Conservation (phyloP, 2,113 vertebrate species). For the Symphodus melops region DNA sequence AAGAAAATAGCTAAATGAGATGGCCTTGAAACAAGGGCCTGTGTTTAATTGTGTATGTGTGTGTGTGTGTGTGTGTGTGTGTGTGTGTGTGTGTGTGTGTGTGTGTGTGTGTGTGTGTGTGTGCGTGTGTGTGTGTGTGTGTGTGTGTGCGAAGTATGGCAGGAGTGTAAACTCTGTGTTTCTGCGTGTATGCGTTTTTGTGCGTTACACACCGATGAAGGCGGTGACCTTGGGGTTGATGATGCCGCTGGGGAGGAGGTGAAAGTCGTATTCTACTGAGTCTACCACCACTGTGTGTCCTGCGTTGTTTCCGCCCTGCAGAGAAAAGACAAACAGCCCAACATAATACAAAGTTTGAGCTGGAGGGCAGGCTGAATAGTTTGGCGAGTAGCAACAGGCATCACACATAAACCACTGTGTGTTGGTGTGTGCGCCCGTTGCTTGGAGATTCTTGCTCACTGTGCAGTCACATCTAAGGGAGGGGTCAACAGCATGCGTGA, state of each 20-base stretch:
- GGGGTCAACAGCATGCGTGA: not conserved
- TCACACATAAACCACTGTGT: constrained; percentile 10
- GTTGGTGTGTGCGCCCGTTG: constrained; percentile 17
- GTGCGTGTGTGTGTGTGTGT: too few species aligned
- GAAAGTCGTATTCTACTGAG: constrained; percentile 98
- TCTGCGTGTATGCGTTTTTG: not conserved
- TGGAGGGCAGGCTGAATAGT: constrained; percentile 36
- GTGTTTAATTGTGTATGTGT: not conserved
- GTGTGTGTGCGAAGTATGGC: not conserved
- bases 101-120: too few species aligned
- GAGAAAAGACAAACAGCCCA: constrained; percentile 25
- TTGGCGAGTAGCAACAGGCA: constrained; percentile 54
- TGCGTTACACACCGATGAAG: constrained; percentile 92
- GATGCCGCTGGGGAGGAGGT: constrained; percentile 98
- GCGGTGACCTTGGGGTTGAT: constrained; percentile 98
- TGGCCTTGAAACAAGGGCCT: not conserved
- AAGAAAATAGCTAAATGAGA: not conserved
- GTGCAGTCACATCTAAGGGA: not conserved
- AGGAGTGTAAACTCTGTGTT: not conserved
- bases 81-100: too few species aligned
- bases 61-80: too few species aligned
- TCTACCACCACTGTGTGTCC: constrained; percentile 98
- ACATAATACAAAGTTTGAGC: constrained; percentile 6
- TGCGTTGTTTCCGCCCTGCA: constrained; percentile 97
- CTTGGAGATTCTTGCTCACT: constrained; percentile 19